Evolutionary conservation across 1,140 invertebrate species (phyloP).

Genomic region (Adelges cooleyi): DNA sequence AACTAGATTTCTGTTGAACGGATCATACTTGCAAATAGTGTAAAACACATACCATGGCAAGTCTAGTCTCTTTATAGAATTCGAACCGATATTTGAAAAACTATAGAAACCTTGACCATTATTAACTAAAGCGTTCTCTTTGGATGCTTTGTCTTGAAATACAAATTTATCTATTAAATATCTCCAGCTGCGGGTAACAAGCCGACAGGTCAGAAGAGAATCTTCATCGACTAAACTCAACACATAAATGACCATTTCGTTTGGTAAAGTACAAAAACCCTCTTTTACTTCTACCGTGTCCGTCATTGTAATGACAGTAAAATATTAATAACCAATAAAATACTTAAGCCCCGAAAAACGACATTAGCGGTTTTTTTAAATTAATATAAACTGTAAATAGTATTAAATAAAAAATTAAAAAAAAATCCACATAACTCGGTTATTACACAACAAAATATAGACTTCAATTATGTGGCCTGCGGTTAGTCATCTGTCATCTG

Average conservation of each 20-base stretch:
- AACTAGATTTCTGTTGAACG: slow-evolving; percentile 25
- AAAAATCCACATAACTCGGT: too few relatives aligned
- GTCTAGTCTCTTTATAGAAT: background rate
- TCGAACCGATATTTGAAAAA: slow-evolving; percentile 8
- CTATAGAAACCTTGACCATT: background rate
- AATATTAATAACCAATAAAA: too few relatives aligned
- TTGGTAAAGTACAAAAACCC: background rate
- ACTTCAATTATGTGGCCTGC: too few relatives aligned
- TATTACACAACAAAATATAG: too few relatives aligned
- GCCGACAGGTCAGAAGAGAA: background rate
- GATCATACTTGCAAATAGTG: slow-evolving; percentile 23
- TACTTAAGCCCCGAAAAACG: too few relatives aligned
- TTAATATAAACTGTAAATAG: too few relatives aligned
- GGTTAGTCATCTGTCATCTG: too few relatives aligned
- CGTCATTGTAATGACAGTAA: too few relatives aligned
- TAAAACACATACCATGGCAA: slow-evolving; percentile 22
- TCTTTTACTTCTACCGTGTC: background rate
- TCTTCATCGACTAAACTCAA: background rate
- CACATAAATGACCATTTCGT: background rate
- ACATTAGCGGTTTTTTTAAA: too few relatives aligned
- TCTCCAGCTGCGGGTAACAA: background rate
- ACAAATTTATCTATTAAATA: background rate
- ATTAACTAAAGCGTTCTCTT: background rate
- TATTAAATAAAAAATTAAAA: too few relatives aligned
- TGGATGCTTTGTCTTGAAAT: slow-evolving; percentile 9